Percentiles rank a stretch among this genome's conserved stretches.
Conservation (phyloP, 2,888 invertebrate species). For the Plagodis pulveraria region DNA sequence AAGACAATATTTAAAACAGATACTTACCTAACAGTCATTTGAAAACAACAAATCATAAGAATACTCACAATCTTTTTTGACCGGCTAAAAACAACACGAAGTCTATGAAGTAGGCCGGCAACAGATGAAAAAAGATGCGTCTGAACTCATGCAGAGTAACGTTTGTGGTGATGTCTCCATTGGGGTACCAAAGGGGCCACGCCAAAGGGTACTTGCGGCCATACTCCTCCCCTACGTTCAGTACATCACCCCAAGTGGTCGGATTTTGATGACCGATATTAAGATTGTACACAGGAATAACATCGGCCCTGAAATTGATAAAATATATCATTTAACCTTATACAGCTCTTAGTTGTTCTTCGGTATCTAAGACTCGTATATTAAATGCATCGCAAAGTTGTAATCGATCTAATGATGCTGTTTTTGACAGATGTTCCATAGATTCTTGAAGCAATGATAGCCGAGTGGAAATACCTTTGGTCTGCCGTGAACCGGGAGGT, state of each 20-base stretch:
- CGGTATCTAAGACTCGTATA: no score
- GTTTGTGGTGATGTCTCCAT: slow-evolving; percentile 90
- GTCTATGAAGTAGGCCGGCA: slow-evolving; percentile 93
- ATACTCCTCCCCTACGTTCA: slow-evolving; percentile 87
- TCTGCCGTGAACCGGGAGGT: no score
- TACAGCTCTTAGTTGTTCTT: no score
- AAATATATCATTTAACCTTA: no score
- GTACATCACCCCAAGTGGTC: slow-evolving; percentile 93
- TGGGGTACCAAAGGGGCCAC: slow-evolving; percentile 94
- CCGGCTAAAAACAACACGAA: slow-evolving; percentile 88
- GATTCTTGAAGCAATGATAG: no score
- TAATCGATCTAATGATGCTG: no score
- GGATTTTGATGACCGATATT: slow-evolving; percentile 93
- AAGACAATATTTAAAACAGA: no score
- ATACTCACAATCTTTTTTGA: slow-evolving; percentile 92
- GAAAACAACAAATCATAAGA: no score
- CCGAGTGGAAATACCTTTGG: no score
- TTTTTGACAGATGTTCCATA: no score
- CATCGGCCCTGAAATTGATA: slow-evolving; percentile 78
- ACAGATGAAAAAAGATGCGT: slow-evolving; percentile 89
- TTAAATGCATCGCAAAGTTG: no score
- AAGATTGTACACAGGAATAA: slow-evolving; percentile 94
- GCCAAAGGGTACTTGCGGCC: slow-evolving; percentile 91
- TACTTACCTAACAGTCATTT: no score
- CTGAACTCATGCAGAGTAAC: slow-evolving; percentile 87